phyloP scores from a whole-genome alignment of 2,888 invertebrate species.

The Lithodes maja region DNA sequence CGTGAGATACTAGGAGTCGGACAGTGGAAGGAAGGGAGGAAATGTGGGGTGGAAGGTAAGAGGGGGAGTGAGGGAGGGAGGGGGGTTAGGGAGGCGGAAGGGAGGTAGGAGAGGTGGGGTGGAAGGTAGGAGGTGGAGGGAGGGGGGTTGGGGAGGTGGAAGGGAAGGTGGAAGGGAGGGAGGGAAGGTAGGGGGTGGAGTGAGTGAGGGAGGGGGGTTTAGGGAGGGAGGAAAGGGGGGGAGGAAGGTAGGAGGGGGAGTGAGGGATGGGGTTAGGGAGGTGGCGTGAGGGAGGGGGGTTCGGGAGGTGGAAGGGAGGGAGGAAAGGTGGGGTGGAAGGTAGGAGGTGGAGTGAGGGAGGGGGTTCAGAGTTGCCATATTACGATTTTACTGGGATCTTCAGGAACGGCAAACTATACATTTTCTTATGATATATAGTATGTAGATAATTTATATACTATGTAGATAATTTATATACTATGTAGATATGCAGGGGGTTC shows the following conservation, averaged over 20 bases:
- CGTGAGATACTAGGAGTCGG: neutral
- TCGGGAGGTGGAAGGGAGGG: neutral
- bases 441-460: too few relatives aligned
- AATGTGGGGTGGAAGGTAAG: neutral
- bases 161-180: neutral
- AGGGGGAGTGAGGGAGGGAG: neutral
- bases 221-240: neutral
- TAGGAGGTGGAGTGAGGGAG: neutral
- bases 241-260: too few relatives aligned
- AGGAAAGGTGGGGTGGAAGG: neutral
- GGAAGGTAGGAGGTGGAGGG: neutral
- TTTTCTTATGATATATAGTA: too few relatives aligned
- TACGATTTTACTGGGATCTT: too few relatives aligned
- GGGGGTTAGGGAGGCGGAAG: too few relatives aligned
- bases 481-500: too few relatives aligned
- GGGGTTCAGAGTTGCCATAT: too few relatives aligned
- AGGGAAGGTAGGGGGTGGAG: too few relatives aligned
- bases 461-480: too few relatives aligned
- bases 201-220: constrained; percentile 3
- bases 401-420: too few relatives aligned
- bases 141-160: too few relatives aligned
- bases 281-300: constrained; percentile 2
- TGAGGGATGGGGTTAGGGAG: neutral
- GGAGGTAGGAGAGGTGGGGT: too few relatives aligned
- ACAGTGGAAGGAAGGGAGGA: neutral